Percentiles rank a stretch among this genome's conserved stretches.
phyloP scores from a whole-genome alignment of 2,888 invertebrate genomes.

The Hydrotaea cyrtoneurina region DNA sequence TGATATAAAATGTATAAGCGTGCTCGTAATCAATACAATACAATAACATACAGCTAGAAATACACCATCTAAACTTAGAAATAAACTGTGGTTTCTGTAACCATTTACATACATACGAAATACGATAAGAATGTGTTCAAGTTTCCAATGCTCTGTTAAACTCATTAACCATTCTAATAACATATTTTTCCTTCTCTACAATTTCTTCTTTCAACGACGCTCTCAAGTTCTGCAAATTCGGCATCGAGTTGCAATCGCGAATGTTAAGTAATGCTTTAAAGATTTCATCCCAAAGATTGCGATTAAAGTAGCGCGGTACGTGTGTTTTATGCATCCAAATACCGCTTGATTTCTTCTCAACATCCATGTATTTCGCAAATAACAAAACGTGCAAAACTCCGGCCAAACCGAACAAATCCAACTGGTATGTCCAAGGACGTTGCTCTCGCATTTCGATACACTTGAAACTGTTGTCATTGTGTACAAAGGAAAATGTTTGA shows the following conservation, averaged over 20 bases:
- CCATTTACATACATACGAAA: no score
- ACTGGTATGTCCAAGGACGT: slow-evolving; percentile 96
- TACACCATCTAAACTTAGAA: no score
- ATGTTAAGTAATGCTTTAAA: slow-evolving; percentile 92
- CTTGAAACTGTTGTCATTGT: slow-evolving; percentile 87
- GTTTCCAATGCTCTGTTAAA: slow-evolving; percentile 74
- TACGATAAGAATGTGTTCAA: neutral
- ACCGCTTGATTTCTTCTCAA: slow-evolving; percentile 82
- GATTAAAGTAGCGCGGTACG: slow-evolving; percentile 84
- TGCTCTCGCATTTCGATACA: slow-evolving; percentile 95
- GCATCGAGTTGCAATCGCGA: slow-evolving; percentile 88
- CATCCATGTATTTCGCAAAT: slow-evolving; percentile 94
- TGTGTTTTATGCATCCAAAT: slow-evolving; percentile 77
- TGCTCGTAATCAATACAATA: no score
- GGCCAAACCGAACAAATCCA: slow-evolving; percentile 94
- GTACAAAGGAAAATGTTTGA: slow-evolving; percentile 87
- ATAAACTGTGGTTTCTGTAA: no score
- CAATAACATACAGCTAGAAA: no score
- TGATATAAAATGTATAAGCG: no score
- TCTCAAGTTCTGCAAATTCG: slow-evolving; percentile 83
- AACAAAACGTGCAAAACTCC: slow-evolving; percentile 93
- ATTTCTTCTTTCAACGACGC: slow-evolving; percentile 76
- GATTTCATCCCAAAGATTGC: slow-evolving; percentile 89
- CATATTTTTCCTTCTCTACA: slow-evolving; percentile 76
- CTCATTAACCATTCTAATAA: slow-evolving; percentile 75